Evolutionary conservation across 2,888 invertebrate genomes (phyloP), one percentile per base, ranked within the genome.

Genomic region (Dioctria linearis): DNA sequence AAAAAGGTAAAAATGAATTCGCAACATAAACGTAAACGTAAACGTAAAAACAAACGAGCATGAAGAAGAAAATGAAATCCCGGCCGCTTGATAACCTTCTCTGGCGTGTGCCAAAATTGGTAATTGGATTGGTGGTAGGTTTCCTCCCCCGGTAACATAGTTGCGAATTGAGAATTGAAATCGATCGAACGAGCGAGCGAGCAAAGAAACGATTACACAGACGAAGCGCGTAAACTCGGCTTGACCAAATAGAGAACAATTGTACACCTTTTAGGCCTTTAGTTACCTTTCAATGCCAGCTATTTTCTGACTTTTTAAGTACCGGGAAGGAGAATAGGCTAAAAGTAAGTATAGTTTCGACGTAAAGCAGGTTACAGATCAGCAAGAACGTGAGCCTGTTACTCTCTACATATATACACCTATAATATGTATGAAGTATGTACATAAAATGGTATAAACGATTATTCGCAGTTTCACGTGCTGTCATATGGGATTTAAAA

Each of bases 51-150:
- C 61, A 76, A 76, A 63, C 49, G 37, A 49, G 46, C 46, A 63
- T 76, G 63, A 76, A 46, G n/a, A 66, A 63, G 76, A 63, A 76
- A 76, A 76, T 61, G 76, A 76, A 63, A 76, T 63, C 76, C 76
- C 43, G 63, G 76, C 61, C 46, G 49, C 78, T 78, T 54, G 51
- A 54, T 83, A 82, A 82, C 83, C 83, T 83, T 83, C 82, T 83
- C 82, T 81, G 83, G 83, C 83, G 83, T 83, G 83, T 82, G 83
- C 83, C 83, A 82, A 83, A 83, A 83, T 83, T 83, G 83, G 83
- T 79, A 83, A 83, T 82, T 82, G 80, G 80, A 82, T 80, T 82
- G 80, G 82, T 81, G 61, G 80, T 80, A 66, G 43, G 80, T 73
- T 78, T 57, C 67, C 78, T 80, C 80, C 71, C 80, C 78, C 82